Evolutionary conservation across 2,888 invertebrate species (phyloP), one percentile per base, ranked within the genome.

Genomic region (Cryptocephalus primarius): DNA sequence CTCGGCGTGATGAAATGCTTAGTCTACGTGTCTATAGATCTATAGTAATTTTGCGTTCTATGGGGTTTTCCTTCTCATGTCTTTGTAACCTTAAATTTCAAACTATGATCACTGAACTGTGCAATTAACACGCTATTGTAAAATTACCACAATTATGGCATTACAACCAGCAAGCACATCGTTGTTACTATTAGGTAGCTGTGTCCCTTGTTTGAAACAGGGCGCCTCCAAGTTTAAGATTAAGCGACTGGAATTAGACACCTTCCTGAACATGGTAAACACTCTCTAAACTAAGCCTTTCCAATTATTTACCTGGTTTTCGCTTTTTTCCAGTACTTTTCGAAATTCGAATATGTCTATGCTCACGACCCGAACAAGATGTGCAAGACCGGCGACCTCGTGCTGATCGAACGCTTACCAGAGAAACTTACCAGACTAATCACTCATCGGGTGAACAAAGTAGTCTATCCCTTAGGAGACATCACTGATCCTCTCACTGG

Each of bases 401-500:
- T 89, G 4, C 72, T 92, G 10, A 82, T 91, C 54, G 78, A 87
- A 65, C 77, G 79, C 55, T 66, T 91, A 42, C 82, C 85, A 2
- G 70, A 81, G 48, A 85, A 82, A 66, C 60, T 88, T 51, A 86
- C 88, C 0, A 80, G 82, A 49, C 68, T 88, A 1, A 83, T 92
- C 9, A 84, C 86, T 8, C 90, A 91, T 62, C 76, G 81, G 72
- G 80, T 92, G 0, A 75, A 85, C 60, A 80, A 89, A 65, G 78
- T 91, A 6, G 77, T 92, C 11, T 88, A 86, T 68, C 85, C 84
- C 1, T 71, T 84, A 57, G 92, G 92, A 56, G 88, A 92, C 69
- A 73, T 89, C 43, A 85, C 82, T n/a, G 89, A 90, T 69, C 92
- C 92, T 1, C 72, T 92, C 22, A 85, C 86, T 39, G 86, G 85